Conservation (phyloP, 1,140 invertebrate species). For the Drosophila virilis region DNA sequence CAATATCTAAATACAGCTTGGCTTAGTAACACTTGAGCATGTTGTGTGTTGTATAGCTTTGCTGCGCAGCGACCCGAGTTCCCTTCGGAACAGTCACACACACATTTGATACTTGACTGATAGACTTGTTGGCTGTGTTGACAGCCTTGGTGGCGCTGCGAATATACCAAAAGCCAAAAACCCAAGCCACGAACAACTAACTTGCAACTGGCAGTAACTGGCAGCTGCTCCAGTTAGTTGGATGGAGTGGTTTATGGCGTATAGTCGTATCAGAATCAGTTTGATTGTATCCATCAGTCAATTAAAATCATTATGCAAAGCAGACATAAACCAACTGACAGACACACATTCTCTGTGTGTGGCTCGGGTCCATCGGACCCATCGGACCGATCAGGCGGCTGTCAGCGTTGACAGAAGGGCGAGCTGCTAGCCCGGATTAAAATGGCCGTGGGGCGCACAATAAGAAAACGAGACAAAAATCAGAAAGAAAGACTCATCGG, state of each 20-base stretch:
- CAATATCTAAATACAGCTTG: slow-evolving; percentile 13
- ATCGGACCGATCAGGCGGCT: slow-evolving; percentile 56
- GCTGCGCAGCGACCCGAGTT: slow-evolving; percentile 8
- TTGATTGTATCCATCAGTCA: slow-evolving; percentile 53
- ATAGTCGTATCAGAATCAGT: slow-evolving; percentile 42
- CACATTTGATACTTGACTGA: slow-evolving; percentile 71
- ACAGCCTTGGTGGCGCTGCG: slow-evolving; percentile 46
- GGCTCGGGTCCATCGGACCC: slow-evolving; percentile 17
- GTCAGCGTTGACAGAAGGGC: slow-evolving; percentile 54
- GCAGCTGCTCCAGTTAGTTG: slow-evolving; percentile 12
- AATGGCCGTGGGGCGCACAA: slow-evolving; percentile 30
- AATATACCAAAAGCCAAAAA: slow-evolving; percentile 30
- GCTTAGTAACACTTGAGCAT: slow-evolving; percentile 33
- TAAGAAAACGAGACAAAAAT: slow-evolving; percentile 9
- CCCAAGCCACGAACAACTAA: slow-evolving; percentile 18
- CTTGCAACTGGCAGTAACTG: slow-evolving; percentile 8
- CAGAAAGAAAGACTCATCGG: slow-evolving; percentile 25
- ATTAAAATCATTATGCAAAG: slow-evolving; percentile 56
- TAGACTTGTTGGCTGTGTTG: slow-evolving; percentile 69
- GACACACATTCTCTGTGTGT: not conserved
- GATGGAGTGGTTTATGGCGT: slow-evolving; percentile 13
- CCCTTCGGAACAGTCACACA: slow-evolving; percentile 34
- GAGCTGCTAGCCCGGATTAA: slow-evolving; percentile 35
- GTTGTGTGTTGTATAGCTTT: not conserved
- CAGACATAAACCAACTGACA: slow-evolving; percentile 43